These are phyloP conservation scores for Acronicta psi DNA, from an alignment of 2,888 invertebrate species.

Conservation along the genomic window DNA sequence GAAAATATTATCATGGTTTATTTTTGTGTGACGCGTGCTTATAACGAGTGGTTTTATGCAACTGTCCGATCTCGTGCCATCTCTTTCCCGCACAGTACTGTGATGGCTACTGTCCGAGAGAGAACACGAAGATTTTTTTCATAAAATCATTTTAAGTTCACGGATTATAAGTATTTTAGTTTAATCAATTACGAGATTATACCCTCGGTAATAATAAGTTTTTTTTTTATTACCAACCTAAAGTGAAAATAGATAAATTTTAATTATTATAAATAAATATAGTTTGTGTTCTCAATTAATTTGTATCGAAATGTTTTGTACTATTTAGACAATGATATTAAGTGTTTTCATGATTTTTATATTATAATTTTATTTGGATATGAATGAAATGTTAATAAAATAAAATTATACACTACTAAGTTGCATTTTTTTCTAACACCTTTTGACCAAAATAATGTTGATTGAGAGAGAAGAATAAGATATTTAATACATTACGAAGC, in stretches of 20 bases:
- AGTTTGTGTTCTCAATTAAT: constrained; percentile 56
- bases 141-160: too few species aligned
- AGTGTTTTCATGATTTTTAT: constrained; percentile 55
- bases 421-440: constrained; percentile 1
- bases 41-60: too few species aligned
- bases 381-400: constrained; percentile 58
- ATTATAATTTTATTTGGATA: constrained; percentile 57
- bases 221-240: background rate
- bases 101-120: too few species aligned
- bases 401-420: constrained; percentile 54
- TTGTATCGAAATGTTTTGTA: constrained; percentile 52
- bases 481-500: too few species aligned
- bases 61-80: too few species aligned
- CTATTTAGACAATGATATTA: constrained; percentile 41
- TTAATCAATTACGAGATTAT: background rate
- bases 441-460: background rate
- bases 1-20: constrained; percentile 1
- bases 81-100: too few species aligned
- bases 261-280: constrained; percentile 49
- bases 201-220: too few species aligned
- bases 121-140: too few species aligned
- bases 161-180: too few species aligned
- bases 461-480: too few species aligned
- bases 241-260: background rate
- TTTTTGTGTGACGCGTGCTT: constrained; percentile 5